Evolutionary conservation across 2,113 vertebrate genomes (phyloP), one percentile per base, ranked within the genome.

Genomic region (Suricata suricatta): DNA sequence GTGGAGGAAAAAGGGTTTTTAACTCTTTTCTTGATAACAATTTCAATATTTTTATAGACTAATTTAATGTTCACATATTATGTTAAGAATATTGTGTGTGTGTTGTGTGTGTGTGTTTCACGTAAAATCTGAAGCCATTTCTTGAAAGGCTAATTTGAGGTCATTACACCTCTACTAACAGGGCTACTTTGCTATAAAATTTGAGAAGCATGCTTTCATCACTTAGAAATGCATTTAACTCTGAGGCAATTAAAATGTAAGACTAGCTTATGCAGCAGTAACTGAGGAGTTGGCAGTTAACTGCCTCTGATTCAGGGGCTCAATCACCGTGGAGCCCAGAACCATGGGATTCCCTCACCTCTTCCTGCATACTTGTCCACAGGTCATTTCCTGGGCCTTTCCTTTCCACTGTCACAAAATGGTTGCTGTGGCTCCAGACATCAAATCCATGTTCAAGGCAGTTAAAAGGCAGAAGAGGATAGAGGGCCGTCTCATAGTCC

Each of bases 21-120:
- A 57, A 27, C 7, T 68, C 63, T 86, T 76, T 93, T 35, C 52
- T 85, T 72, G 31, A 63, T 76, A 50, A n/a, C 3, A 63, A 60
- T 87, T 90, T 86, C 33, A 76, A 77, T 68, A 92, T 77, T 94
- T 72, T 88, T n/a, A 27, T 91, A 66, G 64, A 47, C 84, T 72
- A 72, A 31, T 38, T 14, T 41, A 92, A 83, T 35, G 66, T 14
- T 2, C 25, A 44, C 15, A 60, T 71, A 35, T 57, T 79, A 38
- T 72, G 79, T 38, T 68, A n/a, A 27, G 44, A 90, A n/a, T 44
- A 54, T 6, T 19, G 23, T 33, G 35, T 14, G 81, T n/a, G 27
- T 41, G 71, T 64, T 68, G 23, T 16, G 9, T 93, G 66, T 66
- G 69, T 63, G 9, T 95, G 66, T 68, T 35, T 44, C 41, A 91